Conservation (phyloP, 2,888 invertebrate genomes). For the Boloria selene region DNA sequence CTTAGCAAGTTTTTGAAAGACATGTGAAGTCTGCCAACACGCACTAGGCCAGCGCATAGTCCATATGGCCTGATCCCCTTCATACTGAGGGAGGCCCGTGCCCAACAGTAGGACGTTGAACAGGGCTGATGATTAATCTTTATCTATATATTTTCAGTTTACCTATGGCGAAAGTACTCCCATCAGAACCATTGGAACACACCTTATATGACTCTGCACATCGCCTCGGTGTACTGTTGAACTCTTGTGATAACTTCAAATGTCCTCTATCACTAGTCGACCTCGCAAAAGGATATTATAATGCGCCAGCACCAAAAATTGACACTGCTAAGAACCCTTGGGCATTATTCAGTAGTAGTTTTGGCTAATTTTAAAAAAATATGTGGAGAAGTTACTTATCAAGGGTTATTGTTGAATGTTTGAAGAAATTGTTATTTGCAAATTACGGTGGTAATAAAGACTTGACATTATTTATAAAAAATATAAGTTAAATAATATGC, state of each 20-base stretch:
- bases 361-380: constrained; percentile 38
- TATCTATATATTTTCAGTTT: constrained; percentile 81
- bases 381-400: neutral
- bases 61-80: too few species aligned
- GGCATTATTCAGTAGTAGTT: constrained; percentile 65
- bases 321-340: constrained; percentile 61
- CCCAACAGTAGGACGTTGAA: too few species aligned
- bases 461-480: too few species aligned
- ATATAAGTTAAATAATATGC: too few species aligned
- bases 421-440: too few species aligned
- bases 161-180: constrained; percentile 84
- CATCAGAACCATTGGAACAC: constrained; percentile 85
- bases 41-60: too few species aligned
- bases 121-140: too few species aligned
- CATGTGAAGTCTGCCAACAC: too few species aligned
- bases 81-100: too few species aligned
- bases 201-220: constrained; percentile 86
- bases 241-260: constrained; percentile 82
- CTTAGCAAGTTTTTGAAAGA: too few species aligned
- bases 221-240: constrained; percentile 60
- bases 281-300: constrained; percentile 84
- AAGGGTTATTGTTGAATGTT: neutral
- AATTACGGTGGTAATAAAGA: too few species aligned
- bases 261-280: constrained; percentile 89
- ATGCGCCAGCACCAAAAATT: constrained; percentile 63